Evolutionary conservation across 2,888 invertebrate genomes (phyloP).

Genomic region (Neria commutata): DNA sequence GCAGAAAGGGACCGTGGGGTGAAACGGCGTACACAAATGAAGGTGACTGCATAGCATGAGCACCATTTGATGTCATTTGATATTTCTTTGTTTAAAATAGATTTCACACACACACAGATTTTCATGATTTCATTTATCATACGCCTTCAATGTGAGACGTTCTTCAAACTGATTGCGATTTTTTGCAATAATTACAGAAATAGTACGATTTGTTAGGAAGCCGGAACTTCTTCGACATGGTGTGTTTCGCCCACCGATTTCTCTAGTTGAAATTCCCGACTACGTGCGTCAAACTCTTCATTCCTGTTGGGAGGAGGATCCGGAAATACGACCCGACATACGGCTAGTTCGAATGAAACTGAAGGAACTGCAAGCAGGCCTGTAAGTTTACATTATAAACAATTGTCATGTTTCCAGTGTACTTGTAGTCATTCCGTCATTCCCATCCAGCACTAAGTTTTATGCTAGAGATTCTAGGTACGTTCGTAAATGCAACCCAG

Average conservation of each 20-base stretch:
- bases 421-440: too few relatives aligned
- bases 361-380: slow-evolving; percentile 80
- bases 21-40: slow-evolving; percentile 68
- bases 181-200: slow-evolving; percentile 61
- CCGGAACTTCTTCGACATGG: slow-evolving; percentile 61
- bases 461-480: too few relatives aligned
- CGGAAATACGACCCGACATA: slow-evolving; percentile 76
- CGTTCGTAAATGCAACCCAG: too few relatives aligned
- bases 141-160: too few relatives aligned
- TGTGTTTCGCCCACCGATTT: slow-evolving; percentile 71
- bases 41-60: slow-evolving; percentile 62
- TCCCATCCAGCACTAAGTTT: too few relatives aligned
- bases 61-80: not conserved
- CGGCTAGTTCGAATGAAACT: slow-evolving; percentile 75
- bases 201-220: slow-evolving; percentile 67
- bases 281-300: slow-evolving; percentile 76
- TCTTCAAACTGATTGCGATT: not conserved
- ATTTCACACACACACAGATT: not conserved
- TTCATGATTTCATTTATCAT: not conserved
- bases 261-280: slow-evolving; percentile 71
- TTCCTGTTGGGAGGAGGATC: slow-evolving; percentile 82
- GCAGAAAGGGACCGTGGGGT: slow-evolving; percentile 82
- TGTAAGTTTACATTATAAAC: slow-evolving; percentile 62
- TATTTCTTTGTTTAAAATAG: not conserved
- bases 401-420: not conserved